These are phyloP conservation scores for Aelia acuminata DNA, from an alignment of 2,888 invertebrate species.

Conservation along the genomic window DNA sequence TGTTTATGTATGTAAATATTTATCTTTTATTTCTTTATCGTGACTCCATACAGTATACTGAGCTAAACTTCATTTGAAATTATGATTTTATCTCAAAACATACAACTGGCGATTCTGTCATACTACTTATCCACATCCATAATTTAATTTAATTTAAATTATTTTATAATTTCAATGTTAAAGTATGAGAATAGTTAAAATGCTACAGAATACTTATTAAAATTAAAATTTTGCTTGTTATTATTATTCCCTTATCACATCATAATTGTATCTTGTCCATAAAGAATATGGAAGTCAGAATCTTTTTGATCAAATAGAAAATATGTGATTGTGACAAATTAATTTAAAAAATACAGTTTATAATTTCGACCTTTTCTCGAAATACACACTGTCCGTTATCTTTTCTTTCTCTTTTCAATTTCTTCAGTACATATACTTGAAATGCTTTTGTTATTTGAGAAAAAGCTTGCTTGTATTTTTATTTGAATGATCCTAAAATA, in stretches of 20 bases:
- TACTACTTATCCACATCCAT: background rate
- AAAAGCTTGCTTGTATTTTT: background rate
- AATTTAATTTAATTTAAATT: background rate
- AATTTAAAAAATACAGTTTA: background rate
- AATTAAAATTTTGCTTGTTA: background rate
- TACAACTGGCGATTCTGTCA: background rate
- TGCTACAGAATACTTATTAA: background rate
- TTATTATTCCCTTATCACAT: background rate
- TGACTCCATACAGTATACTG: background rate
- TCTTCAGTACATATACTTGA: background rate
- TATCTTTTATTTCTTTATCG: background rate
- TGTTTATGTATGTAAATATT: constrained; percentile 35
- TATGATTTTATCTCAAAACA: background rate
- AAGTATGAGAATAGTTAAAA: background rate
- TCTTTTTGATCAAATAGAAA: background rate
- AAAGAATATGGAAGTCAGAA: background rate
- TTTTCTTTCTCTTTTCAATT: background rate
- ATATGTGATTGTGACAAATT: background rate
- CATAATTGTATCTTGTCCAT: background rate
- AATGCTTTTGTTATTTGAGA: background rate
- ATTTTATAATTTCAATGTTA: background rate
- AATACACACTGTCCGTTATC: constrained; percentile 46
- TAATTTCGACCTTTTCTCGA: background rate
- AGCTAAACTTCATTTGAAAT: background rate
- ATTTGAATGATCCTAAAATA: background rate